Base-by-base conservation (phyloP, 2,888 invertebrate species). In the Hypolimnas misippus region DNA sequence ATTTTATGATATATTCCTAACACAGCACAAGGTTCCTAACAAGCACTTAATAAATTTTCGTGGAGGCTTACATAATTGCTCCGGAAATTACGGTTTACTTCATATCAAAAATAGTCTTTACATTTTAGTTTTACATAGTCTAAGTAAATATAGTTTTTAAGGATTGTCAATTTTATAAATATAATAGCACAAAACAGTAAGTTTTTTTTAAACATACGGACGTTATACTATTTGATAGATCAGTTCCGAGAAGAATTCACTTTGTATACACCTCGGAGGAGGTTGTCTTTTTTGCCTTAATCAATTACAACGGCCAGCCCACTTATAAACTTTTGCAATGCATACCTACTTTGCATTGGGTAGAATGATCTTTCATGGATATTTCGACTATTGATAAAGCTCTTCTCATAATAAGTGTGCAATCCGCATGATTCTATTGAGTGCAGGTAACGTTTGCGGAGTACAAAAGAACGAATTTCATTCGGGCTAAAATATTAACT, bases 401-500 rank as follows among this genome's bases (percentile, higher is more conserved):
- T 73, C 67, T 70, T 73, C 67, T 70, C 73, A 80, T 78, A 83
- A 82, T 84, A 83, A 78, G 81, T 79, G 81, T 84, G 79, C 83
- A 83, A 87, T 88, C 84, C 81, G 83, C 81, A 84, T 79, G 78
- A 81, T 82, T 82, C 79, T 76, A 83, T 84, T 81, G 76, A 86
- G 78, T 68, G 81, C 90, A 92, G 91, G 91, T 91, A 91, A 86
- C 68, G 76, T 81, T 83, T 80, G 80, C 74, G 75, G 76, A 72
- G 67, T 73, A 88, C 89, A 92, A 90, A 83, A 75, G 82, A 72
- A 75, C 78, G 84, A 83, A 87, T 84, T 87, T 87, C 79, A 84
- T 87, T 85, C 84, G 83, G 82, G 84, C 70, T 88, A 86, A 87
- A 89, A 89, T 91, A 90, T 91, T 90, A 91, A 91, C 90, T 90